Evolutionary conservation across 2,797 vertebrate species (phyloP), one percentile per base, ranked within the genome.

Genomic region (Spheniscus humboldti): DNA sequence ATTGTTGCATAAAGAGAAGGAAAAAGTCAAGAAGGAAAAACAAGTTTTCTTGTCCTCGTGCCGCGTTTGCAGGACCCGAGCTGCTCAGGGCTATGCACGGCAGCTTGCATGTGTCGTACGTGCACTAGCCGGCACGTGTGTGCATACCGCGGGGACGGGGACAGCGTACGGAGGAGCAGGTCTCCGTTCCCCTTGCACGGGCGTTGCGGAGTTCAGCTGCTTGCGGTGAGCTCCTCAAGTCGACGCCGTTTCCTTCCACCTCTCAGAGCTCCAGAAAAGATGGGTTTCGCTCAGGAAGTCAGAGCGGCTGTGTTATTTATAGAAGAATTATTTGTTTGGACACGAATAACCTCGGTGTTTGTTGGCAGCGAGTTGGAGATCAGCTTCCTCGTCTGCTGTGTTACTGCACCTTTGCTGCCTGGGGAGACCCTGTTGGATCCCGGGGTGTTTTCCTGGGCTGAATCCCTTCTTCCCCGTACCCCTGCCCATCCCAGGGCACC

Each of bases 321-420:
- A 94, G 87, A 64, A 86, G 94, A 95, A 92, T 96, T 94, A 93
- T 92, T 96, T 96, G 78, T 94, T 96, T 95, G 86, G 80, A 88
- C 31, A 18, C 85, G 92, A 81, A 86, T 91, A 94, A 90, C 90
- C 82, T 93, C 66, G 9, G 62, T 13, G 7, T 72, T 97, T 12
- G 10, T 60, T 94, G 96, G 92, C 90, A 71, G 28, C 1, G 0
- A 66, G 60, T 39, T 12, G 41, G 72, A 82, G 55, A 71, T 90
- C 79, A 41, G 75, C 86, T 73, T 62, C 62, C 33, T 86, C 41
- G 22, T 43, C 73, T 76, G 93, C 89, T 74, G n/a, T 31, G 25
- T 78, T 79, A 25, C 81, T 80, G 82, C 95, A 57, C 68, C 81
- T 87, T 31, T 74, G 62, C 56, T 67, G 84, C 73, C 45, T 73